Evolutionary conservation across 1,140 invertebrate genomes (phyloP).

Genomic region (Oreohelix idahoensis): DNA sequence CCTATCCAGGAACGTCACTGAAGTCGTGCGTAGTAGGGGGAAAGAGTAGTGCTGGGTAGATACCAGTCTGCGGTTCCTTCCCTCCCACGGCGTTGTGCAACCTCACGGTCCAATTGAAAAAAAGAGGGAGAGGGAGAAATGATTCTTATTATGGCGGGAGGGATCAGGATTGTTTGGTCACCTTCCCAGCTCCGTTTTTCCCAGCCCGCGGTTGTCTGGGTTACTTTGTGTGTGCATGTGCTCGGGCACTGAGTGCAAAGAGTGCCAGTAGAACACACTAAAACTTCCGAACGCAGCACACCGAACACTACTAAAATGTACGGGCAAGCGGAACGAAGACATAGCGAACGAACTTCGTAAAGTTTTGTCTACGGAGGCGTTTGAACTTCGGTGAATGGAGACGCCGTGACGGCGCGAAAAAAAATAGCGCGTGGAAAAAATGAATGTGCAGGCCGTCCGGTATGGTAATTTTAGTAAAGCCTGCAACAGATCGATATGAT

Average conservation of each 20-base stretch:
- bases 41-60: neutral
- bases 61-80: neutral
- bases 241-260: neutral
- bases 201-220: conserved; percentile 1
- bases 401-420: neutral
- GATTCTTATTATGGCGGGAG: too few relatives aligned
- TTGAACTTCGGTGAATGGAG: neutral
- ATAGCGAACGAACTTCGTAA: neutral
- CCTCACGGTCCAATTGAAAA: neutral
- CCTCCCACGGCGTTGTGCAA: neutral
- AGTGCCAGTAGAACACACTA: neutral
- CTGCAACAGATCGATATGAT: too few relatives aligned
- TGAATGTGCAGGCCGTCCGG: too few relatives aligned
- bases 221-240: neutral
- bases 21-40: neutral
- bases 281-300: neutral
- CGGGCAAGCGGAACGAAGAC: neutral
- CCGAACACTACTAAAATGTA: neutral
- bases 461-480: too few relatives aligned
- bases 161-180: too few relatives aligned
- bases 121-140: neutral
- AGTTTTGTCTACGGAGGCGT: neutral
- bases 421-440: neutral
- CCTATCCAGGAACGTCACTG: neutral
- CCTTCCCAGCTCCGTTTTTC: neutral